Conservation (phyloP, 2,113 vertebrate species). For the Phyllostomus hastatus region DNA sequence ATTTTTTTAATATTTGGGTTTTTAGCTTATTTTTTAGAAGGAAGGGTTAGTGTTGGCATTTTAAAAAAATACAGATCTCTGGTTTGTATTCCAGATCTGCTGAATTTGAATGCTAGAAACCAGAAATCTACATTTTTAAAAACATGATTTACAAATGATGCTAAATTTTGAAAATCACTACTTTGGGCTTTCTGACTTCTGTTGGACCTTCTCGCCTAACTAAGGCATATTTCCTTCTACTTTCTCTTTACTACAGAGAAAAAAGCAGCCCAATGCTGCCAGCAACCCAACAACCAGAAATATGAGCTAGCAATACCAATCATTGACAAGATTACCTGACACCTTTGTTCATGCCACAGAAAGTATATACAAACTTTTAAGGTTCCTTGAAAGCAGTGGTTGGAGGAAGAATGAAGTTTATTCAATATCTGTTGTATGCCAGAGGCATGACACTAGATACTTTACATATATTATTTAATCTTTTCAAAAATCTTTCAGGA, state of each 20-base stretch:
- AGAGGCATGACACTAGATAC: neutral
- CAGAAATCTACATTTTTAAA: neutral
- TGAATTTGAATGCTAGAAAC: neutral
- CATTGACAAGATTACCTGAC: neutral
- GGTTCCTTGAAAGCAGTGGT: neutral
- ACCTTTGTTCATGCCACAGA: neutral
- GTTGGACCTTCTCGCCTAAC: neutral
- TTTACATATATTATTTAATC: conserved; percentile 41
- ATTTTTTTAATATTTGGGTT: neutral
- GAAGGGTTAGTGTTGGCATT: neutral
- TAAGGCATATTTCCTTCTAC: neutral
- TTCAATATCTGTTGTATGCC: neutral
- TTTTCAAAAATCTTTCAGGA: neutral
- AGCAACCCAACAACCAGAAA: neutral
- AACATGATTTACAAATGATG: neutral
- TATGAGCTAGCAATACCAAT: neutral
- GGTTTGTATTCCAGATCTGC: neutral
- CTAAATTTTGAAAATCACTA: neutral
- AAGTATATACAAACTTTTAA: neutral
- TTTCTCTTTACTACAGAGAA: neutral
- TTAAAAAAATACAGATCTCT: neutral
- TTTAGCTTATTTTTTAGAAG: neutral
- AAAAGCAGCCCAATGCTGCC: neutral
- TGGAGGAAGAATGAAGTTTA: neutral
- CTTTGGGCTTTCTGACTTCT: conserved; percentile 6